phyloP scores from a whole-genome alignment of 2,113 vertebrate genomes.

The Tylochromis polylepis region DNA sequence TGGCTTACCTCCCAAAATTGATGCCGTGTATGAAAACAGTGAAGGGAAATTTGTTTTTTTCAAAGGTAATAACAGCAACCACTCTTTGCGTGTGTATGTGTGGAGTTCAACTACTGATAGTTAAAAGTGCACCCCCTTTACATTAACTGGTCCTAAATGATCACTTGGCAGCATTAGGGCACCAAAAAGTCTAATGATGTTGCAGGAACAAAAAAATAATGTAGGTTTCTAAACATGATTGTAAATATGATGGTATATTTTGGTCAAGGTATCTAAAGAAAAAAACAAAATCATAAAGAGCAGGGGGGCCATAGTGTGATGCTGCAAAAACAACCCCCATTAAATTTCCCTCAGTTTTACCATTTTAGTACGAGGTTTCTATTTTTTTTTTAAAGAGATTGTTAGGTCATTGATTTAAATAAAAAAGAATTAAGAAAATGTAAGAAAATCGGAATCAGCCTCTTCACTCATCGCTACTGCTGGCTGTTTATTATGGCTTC shows the following conservation, averaged over 20 bases:
- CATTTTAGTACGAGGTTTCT: no score
- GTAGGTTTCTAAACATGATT: neutral
- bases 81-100: neutral
- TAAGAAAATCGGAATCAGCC: neutral
- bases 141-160: neutral
- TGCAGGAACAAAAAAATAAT: neutral
- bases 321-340: neutral
- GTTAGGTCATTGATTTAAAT: neutral
- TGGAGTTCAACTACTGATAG: neutral
- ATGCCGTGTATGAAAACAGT: constrained; percentile 97
- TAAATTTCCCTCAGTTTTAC: neutral
- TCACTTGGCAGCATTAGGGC: neutral
- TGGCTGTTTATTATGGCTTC: neutral
- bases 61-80: constrained; percentile 79
- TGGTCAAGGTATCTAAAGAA: neutral
- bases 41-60: constrained; percentile 99
- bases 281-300: neutral
- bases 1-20: constrained; percentile 91
- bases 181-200: neutral
- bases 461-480: neutral
- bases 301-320: neutral
- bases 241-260: neutral
- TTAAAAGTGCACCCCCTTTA: neutral
- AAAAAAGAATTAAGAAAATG: neutral
- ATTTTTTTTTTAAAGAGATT: no score